phyloP scores from a whole-genome alignment of 2,797 vertebrate genomes.

The Halcyon smyrnensis region DNA sequence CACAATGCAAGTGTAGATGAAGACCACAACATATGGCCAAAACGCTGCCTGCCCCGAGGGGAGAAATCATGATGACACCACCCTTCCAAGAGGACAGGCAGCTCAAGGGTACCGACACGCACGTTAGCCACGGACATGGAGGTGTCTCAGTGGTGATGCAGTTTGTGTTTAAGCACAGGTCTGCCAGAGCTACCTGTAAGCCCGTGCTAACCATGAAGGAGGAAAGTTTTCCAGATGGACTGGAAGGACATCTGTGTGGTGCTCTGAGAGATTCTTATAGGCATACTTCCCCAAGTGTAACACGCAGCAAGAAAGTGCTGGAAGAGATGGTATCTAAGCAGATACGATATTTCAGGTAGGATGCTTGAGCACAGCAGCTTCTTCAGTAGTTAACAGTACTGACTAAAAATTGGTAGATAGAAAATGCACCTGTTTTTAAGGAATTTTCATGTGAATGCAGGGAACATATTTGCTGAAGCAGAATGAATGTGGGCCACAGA shows the following conservation, averaged over 20 bases:
- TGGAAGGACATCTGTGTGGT: background rate
- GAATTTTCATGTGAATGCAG: background rate
- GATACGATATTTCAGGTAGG: fast-evolving
- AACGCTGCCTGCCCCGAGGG: background rate
- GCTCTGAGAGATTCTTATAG: background rate
- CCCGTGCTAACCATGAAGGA: background rate
- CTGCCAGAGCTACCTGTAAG: background rate
- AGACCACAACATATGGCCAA: fast-evolving
- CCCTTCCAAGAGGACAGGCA: background rate
- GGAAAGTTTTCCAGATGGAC: background rate
- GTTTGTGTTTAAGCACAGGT: background rate
- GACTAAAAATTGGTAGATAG: background rate
- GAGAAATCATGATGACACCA: background rate
- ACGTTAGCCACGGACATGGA: fast-evolving
- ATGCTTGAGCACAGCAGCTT: background rate
- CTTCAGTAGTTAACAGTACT: background rate
- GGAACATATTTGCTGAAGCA: background rate
- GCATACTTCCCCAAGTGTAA: background rate
- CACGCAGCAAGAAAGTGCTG: background rate
- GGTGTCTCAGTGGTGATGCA: fast-evolving
- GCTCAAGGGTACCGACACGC: background rate
- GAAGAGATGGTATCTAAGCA: background rate
- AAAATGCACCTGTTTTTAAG: background rate
- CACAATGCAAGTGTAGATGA: fast-evolving
- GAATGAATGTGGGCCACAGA: background rate